Percentiles rank a stretch among this genome's conserved stretches.
These are phyloP conservation scores for Apotomis capreana DNA, from an alignment of 2,888 invertebrate genomes.

Conservation along the genomic window DNA sequence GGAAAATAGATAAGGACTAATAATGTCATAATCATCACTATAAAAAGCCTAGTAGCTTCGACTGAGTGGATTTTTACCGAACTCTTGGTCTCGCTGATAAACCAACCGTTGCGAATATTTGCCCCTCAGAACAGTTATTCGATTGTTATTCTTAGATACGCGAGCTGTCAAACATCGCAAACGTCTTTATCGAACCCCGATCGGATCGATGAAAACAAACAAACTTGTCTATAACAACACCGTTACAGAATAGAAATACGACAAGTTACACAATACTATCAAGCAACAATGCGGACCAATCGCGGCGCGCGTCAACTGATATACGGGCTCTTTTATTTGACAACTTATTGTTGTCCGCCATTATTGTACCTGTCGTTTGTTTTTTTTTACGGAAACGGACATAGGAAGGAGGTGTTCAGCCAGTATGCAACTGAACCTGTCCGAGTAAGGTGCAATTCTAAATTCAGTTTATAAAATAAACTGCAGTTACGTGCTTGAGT, in stretches of 20 bases:
- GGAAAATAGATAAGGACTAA: no score
- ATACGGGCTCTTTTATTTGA: constrained; percentile 60
- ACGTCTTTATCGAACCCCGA: constrained; percentile 26
- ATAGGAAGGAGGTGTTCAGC: constrained; percentile 66
- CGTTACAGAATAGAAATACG: constrained; percentile 43
- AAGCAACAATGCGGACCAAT: constrained; percentile 55
- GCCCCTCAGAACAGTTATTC: neutral
- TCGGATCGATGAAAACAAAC: constrained; percentile 39
- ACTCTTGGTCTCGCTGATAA: neutral
- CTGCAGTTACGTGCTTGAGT: constrained; percentile 33
- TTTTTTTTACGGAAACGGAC: constrained; percentile 78
- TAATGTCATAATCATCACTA: no score
- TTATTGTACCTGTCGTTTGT: constrained; percentile 69
- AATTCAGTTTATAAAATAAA: constrained; percentile 52
- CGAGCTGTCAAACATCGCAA: constrained; percentile 20
- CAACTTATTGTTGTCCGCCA: constrained; percentile 48
- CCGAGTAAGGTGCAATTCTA: constrained; percentile 71
- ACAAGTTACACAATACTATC: constrained; percentile 53
- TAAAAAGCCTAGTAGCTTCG: no score
- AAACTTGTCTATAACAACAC: constrained; percentile 39
- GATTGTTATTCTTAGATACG: neutral
- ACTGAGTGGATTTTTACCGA: neutral
- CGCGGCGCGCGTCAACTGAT: constrained; percentile 55
- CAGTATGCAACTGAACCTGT: constrained; percentile 76
- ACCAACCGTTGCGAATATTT: constrained; percentile 7